These are phyloP conservation scores for Notarius quadriscutis DNA, from an alignment of 2,113 vertebrate genomes.

Conservation along the genomic window DNA sequence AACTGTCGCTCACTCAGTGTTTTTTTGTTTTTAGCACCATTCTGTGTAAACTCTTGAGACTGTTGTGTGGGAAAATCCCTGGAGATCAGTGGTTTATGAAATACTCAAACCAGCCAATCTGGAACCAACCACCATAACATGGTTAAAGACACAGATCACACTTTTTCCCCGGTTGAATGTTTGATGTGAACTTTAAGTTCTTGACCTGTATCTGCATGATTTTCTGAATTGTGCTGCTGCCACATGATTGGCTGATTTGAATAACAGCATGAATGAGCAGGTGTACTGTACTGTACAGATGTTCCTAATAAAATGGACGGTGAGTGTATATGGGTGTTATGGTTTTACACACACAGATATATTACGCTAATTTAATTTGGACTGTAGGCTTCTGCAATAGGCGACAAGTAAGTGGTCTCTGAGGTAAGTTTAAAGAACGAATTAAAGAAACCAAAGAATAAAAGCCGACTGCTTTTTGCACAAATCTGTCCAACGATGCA, in stretches of 20 bases:
- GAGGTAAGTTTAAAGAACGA: background rate
- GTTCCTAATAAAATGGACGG: background rate
- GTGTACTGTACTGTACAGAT: background rate
- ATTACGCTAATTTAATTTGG: background rate
- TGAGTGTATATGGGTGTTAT: background rate
- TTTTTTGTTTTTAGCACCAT: too few relatives aligned
- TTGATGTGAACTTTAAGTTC: too few relatives aligned
- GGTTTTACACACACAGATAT: background rate
- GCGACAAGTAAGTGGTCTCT: background rate
- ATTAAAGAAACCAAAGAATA: background rate
- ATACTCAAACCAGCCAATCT: too few relatives aligned
- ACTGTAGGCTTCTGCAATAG: background rate
- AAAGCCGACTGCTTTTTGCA: background rate
- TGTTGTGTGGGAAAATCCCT: too few relatives aligned
- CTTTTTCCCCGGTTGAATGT: too few relatives aligned
- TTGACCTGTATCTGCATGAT: background rate
- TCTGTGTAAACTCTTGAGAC: too few relatives aligned
- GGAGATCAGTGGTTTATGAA: too few relatives aligned
- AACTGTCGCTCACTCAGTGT: too few relatives aligned
- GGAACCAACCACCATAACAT: too few relatives aligned
- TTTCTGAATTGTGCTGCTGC: background rate
- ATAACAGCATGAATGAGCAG: background rate
- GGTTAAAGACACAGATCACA: too few relatives aligned
- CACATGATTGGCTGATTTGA: background rate
- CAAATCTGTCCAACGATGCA: background rate